phyloP scores from a whole-genome alignment of 2,113 vertebrate species.

The Apteryx mantelli region DNA sequence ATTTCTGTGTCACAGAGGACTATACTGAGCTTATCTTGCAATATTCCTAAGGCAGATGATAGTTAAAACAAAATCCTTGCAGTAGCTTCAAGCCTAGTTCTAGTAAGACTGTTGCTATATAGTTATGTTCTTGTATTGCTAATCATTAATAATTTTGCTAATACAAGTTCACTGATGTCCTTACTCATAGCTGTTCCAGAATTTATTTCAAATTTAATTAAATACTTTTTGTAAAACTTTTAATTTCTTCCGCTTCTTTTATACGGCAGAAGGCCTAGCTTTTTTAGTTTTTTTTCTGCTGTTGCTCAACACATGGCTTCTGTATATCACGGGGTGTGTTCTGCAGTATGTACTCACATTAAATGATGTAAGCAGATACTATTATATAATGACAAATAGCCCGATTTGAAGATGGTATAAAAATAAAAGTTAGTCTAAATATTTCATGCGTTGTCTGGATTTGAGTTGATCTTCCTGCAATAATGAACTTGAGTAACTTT shows the following conservation, averaged over 20 bases:
- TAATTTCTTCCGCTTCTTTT: background rate
- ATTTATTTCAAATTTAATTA: background rate
- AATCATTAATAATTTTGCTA: background rate
- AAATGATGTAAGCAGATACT: background rate
- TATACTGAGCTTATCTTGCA: background rate
- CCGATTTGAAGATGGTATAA: background rate
- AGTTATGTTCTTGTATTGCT: background rate
- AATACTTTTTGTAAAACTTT: background rate
- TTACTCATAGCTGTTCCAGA: background rate
- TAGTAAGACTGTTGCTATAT: background rate
- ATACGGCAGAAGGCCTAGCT: background rate
- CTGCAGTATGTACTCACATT: background rate
- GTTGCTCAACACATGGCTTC: background rate
- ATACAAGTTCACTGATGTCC: background rate
- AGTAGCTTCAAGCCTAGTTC: background rate
- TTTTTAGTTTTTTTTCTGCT: background rate
- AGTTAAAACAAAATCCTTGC: background rate
- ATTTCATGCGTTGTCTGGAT: background rate
- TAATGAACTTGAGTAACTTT: background rate
- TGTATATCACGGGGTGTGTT: background rate
- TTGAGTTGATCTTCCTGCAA: background rate
- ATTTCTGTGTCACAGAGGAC: background rate
- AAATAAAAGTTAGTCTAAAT: background rate
- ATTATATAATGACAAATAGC: background rate
- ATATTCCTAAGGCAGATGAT: background rate